phyloP scores from a whole-genome alignment of 2,888 invertebrate species.

The Ypsolopha scabrella region DNA sequence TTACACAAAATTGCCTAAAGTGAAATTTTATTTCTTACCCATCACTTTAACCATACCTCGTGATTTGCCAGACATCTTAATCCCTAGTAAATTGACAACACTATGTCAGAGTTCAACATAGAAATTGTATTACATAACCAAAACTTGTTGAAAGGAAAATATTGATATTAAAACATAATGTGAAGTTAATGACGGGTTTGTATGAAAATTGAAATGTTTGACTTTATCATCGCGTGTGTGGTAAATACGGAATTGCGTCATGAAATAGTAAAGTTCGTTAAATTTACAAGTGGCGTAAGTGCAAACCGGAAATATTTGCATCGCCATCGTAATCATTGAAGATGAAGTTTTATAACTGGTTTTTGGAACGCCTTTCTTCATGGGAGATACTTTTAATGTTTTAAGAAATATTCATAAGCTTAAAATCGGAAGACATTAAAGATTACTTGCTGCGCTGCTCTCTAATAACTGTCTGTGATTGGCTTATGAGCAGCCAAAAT shows the following conservation, averaged over 20 bases:
- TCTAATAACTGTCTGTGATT: too few relatives aligned
- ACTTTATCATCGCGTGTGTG: neutral
- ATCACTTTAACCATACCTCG: neutral
- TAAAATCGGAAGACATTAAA: too few relatives aligned
- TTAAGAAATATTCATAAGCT: too few relatives aligned
- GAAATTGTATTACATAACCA: neutral
- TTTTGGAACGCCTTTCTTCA: too few relatives aligned
- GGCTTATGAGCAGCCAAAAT: too few relatives aligned
- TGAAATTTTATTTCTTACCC: neutral
- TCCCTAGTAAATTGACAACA: conserved; percentile 1
- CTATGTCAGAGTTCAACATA: conserved; percentile 1
- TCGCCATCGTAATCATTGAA: too few relatives aligned
- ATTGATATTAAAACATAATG: neutral
- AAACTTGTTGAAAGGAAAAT: neutral
- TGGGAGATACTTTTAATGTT: too few relatives aligned
- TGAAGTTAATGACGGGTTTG: neutral
- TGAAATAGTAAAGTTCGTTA: neutral
- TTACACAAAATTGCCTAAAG: neutral
- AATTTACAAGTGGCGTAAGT: neutral
- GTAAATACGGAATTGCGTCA: neutral
- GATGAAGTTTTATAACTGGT: too few relatives aligned
- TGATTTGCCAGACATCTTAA: neutral
- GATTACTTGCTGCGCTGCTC: too few relatives aligned
- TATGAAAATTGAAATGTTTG: neutral
- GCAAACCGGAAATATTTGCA: too few relatives aligned